Percentiles rank a stretch among this genome's conserved stretches.
Evolutionary conservation across 2,888 invertebrate genomes (phyloP).

Genomic region (Bellardia pandia): DNA sequence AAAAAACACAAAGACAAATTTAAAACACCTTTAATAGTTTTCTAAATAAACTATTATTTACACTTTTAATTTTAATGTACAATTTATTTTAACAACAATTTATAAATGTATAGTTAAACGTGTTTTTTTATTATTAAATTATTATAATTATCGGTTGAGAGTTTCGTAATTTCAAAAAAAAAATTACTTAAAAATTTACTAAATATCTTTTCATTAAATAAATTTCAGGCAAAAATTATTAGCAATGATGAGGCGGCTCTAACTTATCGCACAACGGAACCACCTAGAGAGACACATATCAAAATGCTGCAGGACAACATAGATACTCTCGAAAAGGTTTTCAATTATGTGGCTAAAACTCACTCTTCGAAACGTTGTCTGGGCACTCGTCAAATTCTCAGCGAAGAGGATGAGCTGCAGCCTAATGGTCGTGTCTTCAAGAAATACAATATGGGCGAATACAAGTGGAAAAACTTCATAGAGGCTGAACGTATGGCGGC

Average conservation of each 20-base stretch:
- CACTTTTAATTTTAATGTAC: conserved; percentile 29
- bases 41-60: conserved; percentile 23
- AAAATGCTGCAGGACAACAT: conserved; percentile 90
- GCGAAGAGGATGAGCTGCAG: conserved; percentile 97
- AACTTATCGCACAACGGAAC: conserved; percentile 89
- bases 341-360: conserved; percentile 90
- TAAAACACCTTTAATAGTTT: conserved; percentile 59
- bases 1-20: background rate
- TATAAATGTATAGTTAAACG: background rate
- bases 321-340: conserved; percentile 92
- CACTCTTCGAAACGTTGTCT: conserved; percentile 91
- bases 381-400: conserved; percentile 94
- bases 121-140: background rate
- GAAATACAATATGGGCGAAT: conserved; percentile 97
- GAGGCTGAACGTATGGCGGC: conserved; percentile 90
- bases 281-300: conserved; percentile 89
- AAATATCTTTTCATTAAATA: background rate
- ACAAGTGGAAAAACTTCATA: conserved; percentile 93
- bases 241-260: conserved; percentile 87
- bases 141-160: background rate
- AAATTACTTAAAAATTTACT: background rate
- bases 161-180: background rate
- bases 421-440: conserved; percentile 97
- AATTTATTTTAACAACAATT: conserved; percentile 12
- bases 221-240: conserved; percentile 88